Base-by-base conservation (phyloP, 2,888 invertebrate species). In the Parapristionchus giblindavisi region DNA sequence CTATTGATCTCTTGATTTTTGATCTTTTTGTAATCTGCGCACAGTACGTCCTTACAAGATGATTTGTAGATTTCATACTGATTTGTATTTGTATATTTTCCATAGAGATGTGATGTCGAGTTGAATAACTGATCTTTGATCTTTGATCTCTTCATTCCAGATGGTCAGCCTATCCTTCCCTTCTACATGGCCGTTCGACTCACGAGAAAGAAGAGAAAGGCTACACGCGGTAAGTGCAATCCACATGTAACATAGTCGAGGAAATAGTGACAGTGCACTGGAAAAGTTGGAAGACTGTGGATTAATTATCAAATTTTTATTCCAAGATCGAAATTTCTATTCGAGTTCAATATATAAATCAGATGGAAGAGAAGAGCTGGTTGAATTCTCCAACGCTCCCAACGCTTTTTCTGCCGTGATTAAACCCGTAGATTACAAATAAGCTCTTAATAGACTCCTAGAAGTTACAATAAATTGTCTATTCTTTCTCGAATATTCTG, bases 121-220 rank as follows among this genome's bases (percentile, higher is more conserved):
- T 6, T n/a, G 24, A 54, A 14, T 6, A 54, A n/a, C 5, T 54
- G 24, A 6, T 6, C 17, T n/a, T 14, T 6, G 6, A 6, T 54
- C 14, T 6, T n/a, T 54, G 24, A 54, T n/a, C 5, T 6, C 6
- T 5, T n/a, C 17, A n/a, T 61, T 61, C 29, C 40, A 58, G 71
- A 71, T 29, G 58, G 56, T 8, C 80, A 80, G 8, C 85, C 84
- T 0, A 77, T 80, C 51, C 80, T 86, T 21, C 87, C 87, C n/a
- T 86, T 78, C 74, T 87, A 85, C 78, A 84, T 87, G 85, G 85
- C 85, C 27, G 87, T 87, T 8, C 73, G 87, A 56, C 76, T 87
- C 73, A 85, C 86, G 38, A 79, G 85, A 40, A 80, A 81, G 34
- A 83, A 81, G 61, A 81, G 78, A 56, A 81, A 79, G 76, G 82